Conservation (phyloP, 2,113 vertebrate genomes). For the Phyllostomus discolor region DNA sequence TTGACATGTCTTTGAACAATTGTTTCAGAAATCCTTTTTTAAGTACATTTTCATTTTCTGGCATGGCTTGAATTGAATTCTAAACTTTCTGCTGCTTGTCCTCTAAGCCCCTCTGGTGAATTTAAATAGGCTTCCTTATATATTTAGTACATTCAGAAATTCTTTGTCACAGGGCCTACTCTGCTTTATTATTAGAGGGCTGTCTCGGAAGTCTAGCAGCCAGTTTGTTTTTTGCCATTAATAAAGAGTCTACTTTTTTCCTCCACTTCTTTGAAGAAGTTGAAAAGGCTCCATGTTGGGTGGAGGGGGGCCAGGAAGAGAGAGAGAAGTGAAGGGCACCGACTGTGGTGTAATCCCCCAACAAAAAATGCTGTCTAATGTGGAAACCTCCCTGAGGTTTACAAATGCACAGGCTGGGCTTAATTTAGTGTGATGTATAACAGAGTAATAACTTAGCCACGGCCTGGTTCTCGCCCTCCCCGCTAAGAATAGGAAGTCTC, state of each 20-base stretch:
- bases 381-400: constrained; percentile 79
- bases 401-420: constrained; percentile 76
- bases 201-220: constrained; percentile 84
- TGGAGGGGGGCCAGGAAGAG: constrained; percentile 72
- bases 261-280: constrained; percentile 82
- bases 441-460: constrained; percentile 74
- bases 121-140: constrained; percentile 83
- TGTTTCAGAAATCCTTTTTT: constrained; percentile 78
- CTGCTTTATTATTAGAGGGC: constrained; percentile 81
- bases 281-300: constrained; percentile 82
- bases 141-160: constrained; percentile 84
- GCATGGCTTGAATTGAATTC: constrained; percentile 79
- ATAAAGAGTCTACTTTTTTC: constrained; percentile 82
- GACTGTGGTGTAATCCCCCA: constrained; percentile 80
- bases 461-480: constrained; percentile 37
- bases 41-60: constrained; percentile 80
- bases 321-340: constrained; percentile 79
- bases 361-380: constrained; percentile 79
- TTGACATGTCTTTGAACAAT: constrained; percentile 78
- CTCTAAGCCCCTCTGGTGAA: constrained; percentile 81
- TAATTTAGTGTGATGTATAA: constrained; percentile 72
- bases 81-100: constrained; percentile 80
- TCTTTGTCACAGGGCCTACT: constrained; percentile 83
- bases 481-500: constrained; percentile 58
- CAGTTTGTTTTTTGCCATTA: constrained; percentile 86